These are phyloP conservation scores for Thaleichthys pacificus DNA, from an alignment of 2,797 vertebrate genomes.

Conservation along the genomic window DNA sequence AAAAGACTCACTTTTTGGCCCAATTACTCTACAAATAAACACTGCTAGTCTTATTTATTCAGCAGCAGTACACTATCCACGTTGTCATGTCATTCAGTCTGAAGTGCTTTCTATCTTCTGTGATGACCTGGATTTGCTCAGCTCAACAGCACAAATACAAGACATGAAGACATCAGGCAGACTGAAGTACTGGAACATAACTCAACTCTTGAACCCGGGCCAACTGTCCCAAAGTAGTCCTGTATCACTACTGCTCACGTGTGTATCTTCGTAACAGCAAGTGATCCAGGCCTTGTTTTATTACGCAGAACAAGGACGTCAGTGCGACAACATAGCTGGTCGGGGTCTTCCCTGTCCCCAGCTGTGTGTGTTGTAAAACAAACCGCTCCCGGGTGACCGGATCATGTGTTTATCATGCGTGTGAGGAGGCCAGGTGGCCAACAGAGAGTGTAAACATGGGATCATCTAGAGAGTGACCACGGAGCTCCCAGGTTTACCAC, in stretches of 20 bases:
- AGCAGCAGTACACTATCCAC: conserved; percentile 42
- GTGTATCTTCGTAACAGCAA: background rate
- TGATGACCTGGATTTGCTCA: conserved; percentile 23
- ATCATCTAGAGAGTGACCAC: conserved; percentile 28
- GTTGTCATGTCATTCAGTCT: conserved; percentile 15
- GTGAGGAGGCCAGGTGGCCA: conserved; percentile 47
- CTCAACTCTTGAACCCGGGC: background rate
- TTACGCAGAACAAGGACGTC: background rate
- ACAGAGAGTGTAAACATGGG: conserved; percentile 44
- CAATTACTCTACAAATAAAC: conserved; percentile 31
- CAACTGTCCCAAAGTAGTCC: background rate
- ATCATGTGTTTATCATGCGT: conserved; percentile 56
- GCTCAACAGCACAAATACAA: background rate
- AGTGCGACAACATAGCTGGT: conserved; percentile 2
- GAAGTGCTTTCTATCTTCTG: conserved; percentile 5
- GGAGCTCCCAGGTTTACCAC: conserved; percentile 9
- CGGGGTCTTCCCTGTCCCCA: conserved; percentile 10
- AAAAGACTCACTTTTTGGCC: conserved; percentile 40
- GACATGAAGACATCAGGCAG: conserved; percentile 9
- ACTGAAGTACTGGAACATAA: conserved; percentile 14
- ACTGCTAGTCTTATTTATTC: conserved; percentile 47
- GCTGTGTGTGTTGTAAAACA: conserved; percentile 44
- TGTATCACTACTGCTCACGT: background rate
- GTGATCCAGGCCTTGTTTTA: background rate
- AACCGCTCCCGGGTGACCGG: conserved; percentile 23